Evolutionary conservation across 2,797 vertebrate species (phyloP).

Genomic region (Liparis tanakae): DNA sequence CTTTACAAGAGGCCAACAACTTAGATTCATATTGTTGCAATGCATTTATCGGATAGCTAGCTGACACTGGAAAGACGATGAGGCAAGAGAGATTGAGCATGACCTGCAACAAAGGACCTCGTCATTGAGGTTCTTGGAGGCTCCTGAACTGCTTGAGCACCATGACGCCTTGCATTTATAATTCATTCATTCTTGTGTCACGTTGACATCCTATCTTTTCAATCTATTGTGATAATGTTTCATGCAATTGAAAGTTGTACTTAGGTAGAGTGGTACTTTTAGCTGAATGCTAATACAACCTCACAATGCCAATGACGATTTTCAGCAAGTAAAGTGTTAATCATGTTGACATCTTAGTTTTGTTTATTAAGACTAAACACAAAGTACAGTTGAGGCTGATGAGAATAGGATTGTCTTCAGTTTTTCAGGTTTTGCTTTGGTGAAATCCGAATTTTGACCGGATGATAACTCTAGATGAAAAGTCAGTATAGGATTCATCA

Average conservation of each 20-base stretch:
- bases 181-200: slow-evolving; percentile 2
- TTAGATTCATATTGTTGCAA: background rate
- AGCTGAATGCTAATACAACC: background rate
- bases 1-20: background rate
- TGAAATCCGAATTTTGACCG: background rate
- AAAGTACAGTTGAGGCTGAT: background rate
- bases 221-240: background rate
- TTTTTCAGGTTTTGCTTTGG: slow-evolving; percentile 1
- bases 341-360: background rate
- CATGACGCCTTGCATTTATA: background rate
- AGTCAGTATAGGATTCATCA: background rate
- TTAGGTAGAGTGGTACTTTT: background rate
- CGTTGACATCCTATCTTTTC: slow-evolving; percentile 5
- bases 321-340: background rate
- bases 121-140: background rate
- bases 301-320: background rate
- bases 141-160: background rate
- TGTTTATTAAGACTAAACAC: background rate
- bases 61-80: background rate
- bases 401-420: background rate
- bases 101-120: background rate
- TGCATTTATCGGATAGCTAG: background rate
- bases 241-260: background rate
- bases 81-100: background rate
- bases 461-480: background rate